Evolutionary conservation across 2,113 vertebrate species (phyloP).

Genomic region (Ondatra zibethicus): DNA sequence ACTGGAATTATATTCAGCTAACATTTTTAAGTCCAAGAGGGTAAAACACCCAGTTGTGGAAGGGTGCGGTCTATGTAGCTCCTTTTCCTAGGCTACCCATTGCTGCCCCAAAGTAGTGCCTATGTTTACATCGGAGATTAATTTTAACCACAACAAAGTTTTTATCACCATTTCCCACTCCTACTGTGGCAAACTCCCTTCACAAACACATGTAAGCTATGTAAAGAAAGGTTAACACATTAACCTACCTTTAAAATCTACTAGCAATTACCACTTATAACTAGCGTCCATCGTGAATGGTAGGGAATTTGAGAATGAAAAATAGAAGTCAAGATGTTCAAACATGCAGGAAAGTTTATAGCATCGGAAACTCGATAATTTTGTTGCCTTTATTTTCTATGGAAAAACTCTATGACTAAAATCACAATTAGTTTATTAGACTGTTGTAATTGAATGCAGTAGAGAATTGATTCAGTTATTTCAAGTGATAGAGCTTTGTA

Average conservation of each 20-base stretch:
- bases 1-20: background rate
- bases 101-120: background rate
- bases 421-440: background rate
- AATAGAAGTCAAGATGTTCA: background rate
- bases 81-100: background rate
- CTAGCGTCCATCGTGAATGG: background rate
- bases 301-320: background rate
- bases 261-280: background rate
- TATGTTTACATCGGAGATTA: background rate
- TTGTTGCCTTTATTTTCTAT: background rate
- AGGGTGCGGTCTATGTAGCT: background rate
- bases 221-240: background rate
- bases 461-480: background rate
- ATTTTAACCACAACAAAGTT: background rate
- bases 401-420: background rate
- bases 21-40: background rate
- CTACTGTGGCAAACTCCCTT: background rate
- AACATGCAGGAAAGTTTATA: background rate
- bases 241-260: background rate
- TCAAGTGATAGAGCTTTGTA: background rate
- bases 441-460: background rate
- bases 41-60: background rate
- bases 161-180: background rate
- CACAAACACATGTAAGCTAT: constrained; percentile 2
- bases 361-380: constrained; percentile 11